A percentile compares a stretch with the other conserved stretches of the same genome.
These are phyloP conservation scores for Accipiter virgatus DNA, from an alignment of 2,113 vertebrate genomes.

Conservation along the genomic window DNA sequence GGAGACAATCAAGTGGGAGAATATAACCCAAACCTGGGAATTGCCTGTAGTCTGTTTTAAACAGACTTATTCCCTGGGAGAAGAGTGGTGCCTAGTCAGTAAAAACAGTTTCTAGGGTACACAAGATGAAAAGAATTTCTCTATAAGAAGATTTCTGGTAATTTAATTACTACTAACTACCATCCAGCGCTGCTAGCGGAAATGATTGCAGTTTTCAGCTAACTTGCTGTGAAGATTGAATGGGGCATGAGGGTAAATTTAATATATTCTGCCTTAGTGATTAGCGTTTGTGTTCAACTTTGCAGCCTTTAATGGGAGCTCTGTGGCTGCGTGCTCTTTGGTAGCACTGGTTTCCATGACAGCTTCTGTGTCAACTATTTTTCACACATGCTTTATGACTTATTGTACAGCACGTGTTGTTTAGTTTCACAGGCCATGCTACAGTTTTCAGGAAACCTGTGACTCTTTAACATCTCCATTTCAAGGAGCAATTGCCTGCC, in stretches of 20 bases:
- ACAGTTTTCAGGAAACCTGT: conserved; percentile 38
- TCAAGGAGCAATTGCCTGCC: background rate
- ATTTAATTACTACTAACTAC: conserved; percentile 35
- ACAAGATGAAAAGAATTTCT: background rate
- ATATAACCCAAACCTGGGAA: background rate
- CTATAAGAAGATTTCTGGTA: conserved; percentile 15
- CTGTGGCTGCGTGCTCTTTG: background rate
- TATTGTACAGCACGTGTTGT: conserved; percentile 26
- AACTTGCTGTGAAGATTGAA: conserved; percentile 30
- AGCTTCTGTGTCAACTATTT: conserved; percentile 34
- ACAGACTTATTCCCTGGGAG: background rate
- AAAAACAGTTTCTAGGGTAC: conserved; percentile 10
- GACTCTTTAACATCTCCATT: background rate
- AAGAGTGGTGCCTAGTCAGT: background rate
- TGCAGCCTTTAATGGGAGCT: conserved; percentile 47
- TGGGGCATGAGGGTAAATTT: conserved; percentile 11
- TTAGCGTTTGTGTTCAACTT: conserved; percentile 19
- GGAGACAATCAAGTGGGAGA: background rate
- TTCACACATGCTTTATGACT: conserved; percentile 51
- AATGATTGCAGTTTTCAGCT: conserved; percentile 38
- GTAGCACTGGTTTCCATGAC: conserved; percentile 47
- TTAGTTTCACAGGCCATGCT: background rate
- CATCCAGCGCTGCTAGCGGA: background rate
- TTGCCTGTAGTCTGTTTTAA: background rate
- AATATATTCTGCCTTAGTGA: conserved; percentile 42